Evolutionary conservation across 1,140 invertebrate species (phyloP).

Genomic region (Drosophila baimaii): DNA sequence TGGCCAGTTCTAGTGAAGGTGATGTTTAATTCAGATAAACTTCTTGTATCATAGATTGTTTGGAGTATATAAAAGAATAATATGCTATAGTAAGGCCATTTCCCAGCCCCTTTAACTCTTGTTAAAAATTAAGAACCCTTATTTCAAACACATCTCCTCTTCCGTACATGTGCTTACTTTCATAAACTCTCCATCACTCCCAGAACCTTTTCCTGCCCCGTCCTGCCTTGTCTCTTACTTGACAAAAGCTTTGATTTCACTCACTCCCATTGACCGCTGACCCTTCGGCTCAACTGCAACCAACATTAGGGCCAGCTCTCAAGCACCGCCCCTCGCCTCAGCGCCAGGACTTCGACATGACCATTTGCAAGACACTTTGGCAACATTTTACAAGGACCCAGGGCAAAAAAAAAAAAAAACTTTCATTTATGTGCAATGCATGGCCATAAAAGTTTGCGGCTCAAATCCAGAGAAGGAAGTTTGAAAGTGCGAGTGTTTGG

Average conservation of each 20-base stretch:
- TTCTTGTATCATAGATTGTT: background rate
- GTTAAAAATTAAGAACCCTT: background rate
- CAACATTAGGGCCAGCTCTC: constrained; percentile 13
- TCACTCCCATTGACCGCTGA: constrained; percentile 39
- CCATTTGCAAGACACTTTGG: constrained; percentile 62
- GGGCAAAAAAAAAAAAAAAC: constrained; percentile 66
- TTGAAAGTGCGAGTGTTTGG: constrained; percentile 79
- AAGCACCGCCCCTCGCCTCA: constrained; percentile 11
- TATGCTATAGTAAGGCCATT: too few species aligned
- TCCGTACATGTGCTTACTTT: constrained; percentile 2
- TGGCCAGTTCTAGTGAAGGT: background rate
- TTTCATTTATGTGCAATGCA: constrained; percentile 80
- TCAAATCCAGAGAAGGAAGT: constrained; percentile 54
- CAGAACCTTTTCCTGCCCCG: background rate
- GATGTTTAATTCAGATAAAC: background rate
- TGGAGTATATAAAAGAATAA: background rate
- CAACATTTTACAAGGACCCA: constrained; percentile 57
- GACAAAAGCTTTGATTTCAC: constrained; percentile 51
- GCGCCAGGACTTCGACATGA: constrained; percentile 40
- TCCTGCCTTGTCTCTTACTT: constrained; percentile 11
- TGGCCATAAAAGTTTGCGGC: constrained; percentile 74
- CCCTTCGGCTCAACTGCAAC: constrained; percentile 26
- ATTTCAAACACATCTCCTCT: background rate
- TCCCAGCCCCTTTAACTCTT: background rate
- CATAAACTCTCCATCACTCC: constrained; percentile 6